Base-by-base conservation (phyloP, 2,797 vertebrate genomes). In the Otolemur crassicaudatus region DNA sequence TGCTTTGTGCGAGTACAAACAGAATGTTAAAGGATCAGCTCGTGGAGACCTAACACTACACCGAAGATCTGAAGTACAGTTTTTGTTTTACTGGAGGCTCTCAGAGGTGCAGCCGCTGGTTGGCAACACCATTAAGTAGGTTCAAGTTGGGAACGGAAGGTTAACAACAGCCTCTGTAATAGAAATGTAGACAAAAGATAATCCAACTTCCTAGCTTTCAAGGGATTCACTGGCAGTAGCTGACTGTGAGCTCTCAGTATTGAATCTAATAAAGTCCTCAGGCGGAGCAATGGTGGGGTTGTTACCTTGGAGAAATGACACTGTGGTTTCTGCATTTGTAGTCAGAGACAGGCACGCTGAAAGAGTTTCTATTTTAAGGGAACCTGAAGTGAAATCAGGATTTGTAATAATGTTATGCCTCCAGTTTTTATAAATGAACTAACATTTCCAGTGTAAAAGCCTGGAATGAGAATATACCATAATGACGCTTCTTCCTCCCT, bases 251-350 rank as follows among this genome's bases (percentile, higher is more conserved):
- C 63, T 98, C 97, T 98, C 97, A 94, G 97, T 95, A 94, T 97
- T 97, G 97, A 98, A 97, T 97, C 89, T 97, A 97, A 97, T 97
- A 97, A 97, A 97, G 95, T 94, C 91, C 94, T 60, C 46, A 96
- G 95, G 94, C 94, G 95, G 97, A 97, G 43, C 10, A 97, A 95
- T 92, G 65, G 91, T 60, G 73, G 86, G 61, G 96, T 65, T 94
- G 53, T 63, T 97, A 90, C 95, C 97, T 98, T 83, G 88, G 94
- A 96, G 96, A 98, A 97, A 98, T 84, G 91, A 31, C 79, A 46
- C 23, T 25, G 53, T 86, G 53, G 8, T 81, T 98, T 94, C 92
- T 93, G 37, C 73, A 53, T 88, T 49, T 40, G 82, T 43, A 95
- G 90, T 81, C 90, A 98, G 73, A 95, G 94, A 86, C 17, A 79